phyloP scores from a whole-genome alignment of 2,113 vertebrate genomes.

The Anser brachyrhynchus region DNA sequence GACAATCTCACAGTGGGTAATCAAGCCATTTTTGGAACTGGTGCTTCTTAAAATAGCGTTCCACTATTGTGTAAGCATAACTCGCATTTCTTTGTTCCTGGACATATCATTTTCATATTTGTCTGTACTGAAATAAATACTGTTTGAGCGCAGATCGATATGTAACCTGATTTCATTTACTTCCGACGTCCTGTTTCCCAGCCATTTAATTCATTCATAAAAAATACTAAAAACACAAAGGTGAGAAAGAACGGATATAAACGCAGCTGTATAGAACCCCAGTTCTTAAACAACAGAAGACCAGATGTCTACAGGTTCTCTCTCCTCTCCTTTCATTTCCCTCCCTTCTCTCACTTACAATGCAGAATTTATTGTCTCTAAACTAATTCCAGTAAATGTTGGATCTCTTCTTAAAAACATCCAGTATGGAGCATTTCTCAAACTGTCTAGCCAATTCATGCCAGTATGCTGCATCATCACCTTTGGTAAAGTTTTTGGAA shows the following conservation, averaged over 20 bases:
- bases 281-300: background rate
- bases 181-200: background rate
- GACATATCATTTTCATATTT: background rate
- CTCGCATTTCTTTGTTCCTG: background rate
- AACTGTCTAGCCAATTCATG: background rate
- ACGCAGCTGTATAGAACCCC: accelerated
- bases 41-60: background rate
- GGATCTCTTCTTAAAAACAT: background rate
- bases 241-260: background rate
- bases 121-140: background rate
- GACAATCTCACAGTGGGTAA: background rate
- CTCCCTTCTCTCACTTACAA: background rate
- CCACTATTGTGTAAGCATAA: background rate
- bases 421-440: background rate
- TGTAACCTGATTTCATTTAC: background rate
- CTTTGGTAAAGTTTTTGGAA: background rate
- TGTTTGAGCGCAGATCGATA: background rate
- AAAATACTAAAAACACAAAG: background rate
- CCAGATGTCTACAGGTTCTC: background rate
- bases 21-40: background rate
- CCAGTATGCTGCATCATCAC: background rate
- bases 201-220: background rate
- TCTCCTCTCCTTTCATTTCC: background rate
- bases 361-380: background rate
- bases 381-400: background rate